Evolutionary conservation across 2,797 vertebrate genomes (phyloP).

Genomic region (Chiroxiphia lanceolata): DNA sequence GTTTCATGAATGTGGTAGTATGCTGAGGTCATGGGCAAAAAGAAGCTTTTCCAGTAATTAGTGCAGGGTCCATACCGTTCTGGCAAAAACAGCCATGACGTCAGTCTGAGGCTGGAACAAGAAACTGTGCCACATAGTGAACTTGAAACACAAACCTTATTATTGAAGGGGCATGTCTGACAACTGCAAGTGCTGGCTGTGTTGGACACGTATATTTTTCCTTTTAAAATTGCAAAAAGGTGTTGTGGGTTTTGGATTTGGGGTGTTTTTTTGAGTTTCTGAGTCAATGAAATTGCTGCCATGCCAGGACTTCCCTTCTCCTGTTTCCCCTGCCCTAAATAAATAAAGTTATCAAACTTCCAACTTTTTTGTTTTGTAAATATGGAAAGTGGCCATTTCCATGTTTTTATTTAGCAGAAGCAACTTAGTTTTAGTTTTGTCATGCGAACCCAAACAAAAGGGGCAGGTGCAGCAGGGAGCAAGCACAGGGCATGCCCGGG

Average conservation of each 20-base stretch:
- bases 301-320: background rate
- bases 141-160: conserved; percentile 29
- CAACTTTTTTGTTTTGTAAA: background rate
- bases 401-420: background rate
- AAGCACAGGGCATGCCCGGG: background rate
- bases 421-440: background rate
- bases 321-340: background rate
- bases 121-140: background rate
- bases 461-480: background rate
- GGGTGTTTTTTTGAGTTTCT: background rate
- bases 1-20: conserved; percentile 48
- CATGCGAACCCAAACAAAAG: background rate
- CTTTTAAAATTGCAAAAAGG: background rate
- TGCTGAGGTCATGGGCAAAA: conserved; percentile 60
- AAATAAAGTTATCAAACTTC: background rate
- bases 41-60: conserved; percentile 69
- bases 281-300: background rate
- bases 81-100: conserved; percentile 56
- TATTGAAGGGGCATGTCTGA: background rate
- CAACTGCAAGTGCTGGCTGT: background rate
- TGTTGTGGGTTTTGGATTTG: background rate
- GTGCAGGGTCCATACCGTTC: conserved; percentile 51
- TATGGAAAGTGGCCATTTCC: background rate
- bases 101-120: conserved; percentile 1
- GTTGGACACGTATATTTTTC: background rate